A percentile compares a stretch with the other conserved stretches of the same genome.
These are phyloP conservation scores for Henricia sp. DNA, from an alignment of 53 echinoderm and acorn worm species.

Conservation along the genomic window DNA sequence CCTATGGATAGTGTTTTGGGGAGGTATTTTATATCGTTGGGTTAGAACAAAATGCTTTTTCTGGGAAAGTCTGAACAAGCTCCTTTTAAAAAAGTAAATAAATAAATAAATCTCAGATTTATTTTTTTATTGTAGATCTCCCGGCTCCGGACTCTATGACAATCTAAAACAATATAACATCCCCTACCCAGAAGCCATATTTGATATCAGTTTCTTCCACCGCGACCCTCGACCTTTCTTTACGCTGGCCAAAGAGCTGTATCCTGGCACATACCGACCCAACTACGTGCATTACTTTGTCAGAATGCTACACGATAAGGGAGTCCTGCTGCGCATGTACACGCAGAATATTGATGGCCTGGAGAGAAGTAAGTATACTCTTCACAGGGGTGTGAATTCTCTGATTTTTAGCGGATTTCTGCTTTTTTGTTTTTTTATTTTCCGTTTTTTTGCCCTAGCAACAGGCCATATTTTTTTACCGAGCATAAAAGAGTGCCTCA, in stretches of 20 bases:
- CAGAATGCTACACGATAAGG: constrained; percentile 93
- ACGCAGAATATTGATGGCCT: constrained; percentile 99
- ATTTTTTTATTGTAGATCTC: constrained; percentile 67
- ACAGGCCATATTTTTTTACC: no score
- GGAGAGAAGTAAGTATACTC: constrained; percentile 91
- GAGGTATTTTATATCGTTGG: no score
- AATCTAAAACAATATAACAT: constrained; percentile 96
- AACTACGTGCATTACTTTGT: constrained; percentile 99
- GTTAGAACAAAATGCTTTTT: no score
- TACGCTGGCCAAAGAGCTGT: constrained; percentile 89
- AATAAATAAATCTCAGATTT: background rate
- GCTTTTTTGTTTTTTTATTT: no score
- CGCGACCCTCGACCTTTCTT: constrained; percentile 90
- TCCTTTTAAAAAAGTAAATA: background rate
- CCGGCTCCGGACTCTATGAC: constrained; percentile 97
- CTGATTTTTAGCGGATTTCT: no score
- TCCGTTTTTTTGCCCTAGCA: no score
- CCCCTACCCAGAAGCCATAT: constrained; percentile 91
- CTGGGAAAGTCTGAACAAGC: no score
- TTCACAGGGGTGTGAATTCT: no score
- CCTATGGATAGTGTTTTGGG: no score
- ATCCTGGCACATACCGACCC: constrained; percentile 91
- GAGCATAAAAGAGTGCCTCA: no score
- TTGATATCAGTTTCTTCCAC: constrained; percentile 87
- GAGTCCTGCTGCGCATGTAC: constrained; percentile 87